Conservation (phyloP, 2,113 vertebrate genomes). For the Microtus montanus region DNA sequence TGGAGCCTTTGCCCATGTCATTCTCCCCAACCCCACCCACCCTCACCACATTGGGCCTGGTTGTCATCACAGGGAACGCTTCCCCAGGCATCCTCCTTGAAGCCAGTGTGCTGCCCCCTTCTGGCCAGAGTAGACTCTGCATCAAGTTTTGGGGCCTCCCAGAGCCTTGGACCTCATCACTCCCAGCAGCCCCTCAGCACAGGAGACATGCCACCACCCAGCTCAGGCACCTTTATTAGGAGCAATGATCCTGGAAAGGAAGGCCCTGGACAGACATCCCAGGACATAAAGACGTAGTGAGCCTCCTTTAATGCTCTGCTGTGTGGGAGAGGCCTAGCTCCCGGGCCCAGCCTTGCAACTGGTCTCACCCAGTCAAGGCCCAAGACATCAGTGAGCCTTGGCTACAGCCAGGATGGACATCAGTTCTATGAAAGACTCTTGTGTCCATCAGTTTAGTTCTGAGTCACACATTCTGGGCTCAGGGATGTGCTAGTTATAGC, state of each 20-base stretch:
- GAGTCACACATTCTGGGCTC: neutral
- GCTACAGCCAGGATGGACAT: neutral
- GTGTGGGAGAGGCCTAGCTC: neutral
- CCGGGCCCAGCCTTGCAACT: neutral
- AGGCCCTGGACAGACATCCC: neutral
- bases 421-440: neutral
- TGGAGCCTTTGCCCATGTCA: neutral
- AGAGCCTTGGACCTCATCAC: neutral
- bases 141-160: neutral
- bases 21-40: neutral
- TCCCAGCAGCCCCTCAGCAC: too few species aligned
- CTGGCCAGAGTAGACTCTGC: neutral
- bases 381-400: neutral
- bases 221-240: neutral
- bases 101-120: neutral
- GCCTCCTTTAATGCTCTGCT: neutral
- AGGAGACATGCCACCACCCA: neutral
- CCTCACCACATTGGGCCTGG: too few species aligned
- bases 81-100: rapidly evolving
- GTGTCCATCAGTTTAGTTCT: neutral
- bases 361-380: neutral
- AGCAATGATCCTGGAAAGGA: neutral
- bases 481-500: neutral
- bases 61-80: neutral
- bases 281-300: neutral